Percentiles rank a stretch among this genome's conserved stretches.
Evolutionary conservation across 1,140 invertebrate genomes (phyloP).

Genomic region (Drosophila tani): DNA sequence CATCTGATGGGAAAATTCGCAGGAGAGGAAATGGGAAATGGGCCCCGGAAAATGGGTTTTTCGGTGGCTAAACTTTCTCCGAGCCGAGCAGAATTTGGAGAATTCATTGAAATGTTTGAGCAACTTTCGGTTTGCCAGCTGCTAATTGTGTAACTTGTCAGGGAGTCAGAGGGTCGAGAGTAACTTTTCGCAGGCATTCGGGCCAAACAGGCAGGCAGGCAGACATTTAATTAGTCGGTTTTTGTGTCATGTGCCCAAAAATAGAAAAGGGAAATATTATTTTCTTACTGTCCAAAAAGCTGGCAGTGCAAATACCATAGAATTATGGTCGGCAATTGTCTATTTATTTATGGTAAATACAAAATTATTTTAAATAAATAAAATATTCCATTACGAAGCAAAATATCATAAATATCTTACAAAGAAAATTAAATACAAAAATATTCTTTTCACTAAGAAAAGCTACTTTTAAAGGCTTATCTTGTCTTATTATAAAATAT

Average conservation of each 20-base stretch:
- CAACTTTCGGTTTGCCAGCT: constrained; percentile 65
- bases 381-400: no score
- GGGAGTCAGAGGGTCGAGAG: constrained; percentile 54
- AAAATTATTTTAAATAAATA: neutral
- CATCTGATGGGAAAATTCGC: constrained; percentile 27
- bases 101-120: constrained; percentile 78
- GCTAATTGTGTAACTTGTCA: constrained; percentile 77
- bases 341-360: no score
- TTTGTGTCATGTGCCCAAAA: constrained; percentile 35
- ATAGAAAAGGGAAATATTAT: constrained; percentile 3
- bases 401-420: no score
- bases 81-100: constrained; percentile 54
- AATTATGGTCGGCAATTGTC: neutral
- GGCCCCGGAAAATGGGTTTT: constrained; percentile 27
- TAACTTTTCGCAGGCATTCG: constrained; percentile 59
- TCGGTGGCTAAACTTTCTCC: constrained; percentile 53
- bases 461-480: neutral
- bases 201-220: constrained; percentile 14
- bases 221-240: constrained; percentile 75
- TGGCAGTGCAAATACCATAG: neutral
- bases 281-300: neutral
- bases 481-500: neutral
- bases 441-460: no score
- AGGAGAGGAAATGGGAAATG: neutral
- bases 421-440: no score